These are phyloP conservation scores for Hydractinia echinata DNA, from an alignment of 30 jellyfish, hydroid and myxozoan genomes.

Conservation along the genomic window DNA sequence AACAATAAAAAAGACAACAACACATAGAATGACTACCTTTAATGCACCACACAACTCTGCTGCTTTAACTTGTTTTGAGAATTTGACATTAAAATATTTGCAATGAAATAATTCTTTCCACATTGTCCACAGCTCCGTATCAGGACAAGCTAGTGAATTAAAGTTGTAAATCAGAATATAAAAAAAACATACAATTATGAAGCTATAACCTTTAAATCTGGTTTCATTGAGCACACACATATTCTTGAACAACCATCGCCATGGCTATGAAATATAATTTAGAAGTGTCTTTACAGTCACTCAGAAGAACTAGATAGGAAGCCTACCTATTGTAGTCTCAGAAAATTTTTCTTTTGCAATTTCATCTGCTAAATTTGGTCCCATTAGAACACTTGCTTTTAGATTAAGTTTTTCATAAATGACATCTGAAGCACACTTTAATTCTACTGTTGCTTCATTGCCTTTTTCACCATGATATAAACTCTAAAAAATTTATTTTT, in stretches of 20 bases:
- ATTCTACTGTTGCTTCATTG: conserved; percentile 37
- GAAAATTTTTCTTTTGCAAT: conserved; percentile 72
- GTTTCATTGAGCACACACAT: too few species aligned
- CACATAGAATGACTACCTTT: conserved; percentile 34
- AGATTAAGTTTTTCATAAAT: conserved; percentile 47
- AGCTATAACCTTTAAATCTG: too few species aligned
- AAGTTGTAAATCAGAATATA: background rate
- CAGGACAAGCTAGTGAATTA: conserved; percentile 54
- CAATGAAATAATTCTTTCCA: conserved; percentile 73
- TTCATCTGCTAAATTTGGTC: conserved; percentile 84
- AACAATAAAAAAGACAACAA: background rate
- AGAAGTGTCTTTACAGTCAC: too few species aligned
- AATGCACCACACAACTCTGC: conserved; percentile 90
- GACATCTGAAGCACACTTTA: conserved; percentile 56
- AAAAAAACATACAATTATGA: too few species aligned
- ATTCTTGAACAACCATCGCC: too few species aligned
- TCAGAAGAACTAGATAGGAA: too few species aligned
- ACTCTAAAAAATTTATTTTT: conserved; percentile 9
- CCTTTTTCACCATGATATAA: conserved; percentile 3
- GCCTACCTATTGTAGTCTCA: conserved; percentile 68
- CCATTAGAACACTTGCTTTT: conserved; percentile 63
- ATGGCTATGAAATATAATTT: too few species aligned
- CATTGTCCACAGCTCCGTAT: conserved; percentile 43
- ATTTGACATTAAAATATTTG: conserved; percentile 57
- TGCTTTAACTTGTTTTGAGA: conserved; percentile 49